Base-by-base conservation (phyloP, 2,888 invertebrate species). In the Aleiodes alternator region DNA sequence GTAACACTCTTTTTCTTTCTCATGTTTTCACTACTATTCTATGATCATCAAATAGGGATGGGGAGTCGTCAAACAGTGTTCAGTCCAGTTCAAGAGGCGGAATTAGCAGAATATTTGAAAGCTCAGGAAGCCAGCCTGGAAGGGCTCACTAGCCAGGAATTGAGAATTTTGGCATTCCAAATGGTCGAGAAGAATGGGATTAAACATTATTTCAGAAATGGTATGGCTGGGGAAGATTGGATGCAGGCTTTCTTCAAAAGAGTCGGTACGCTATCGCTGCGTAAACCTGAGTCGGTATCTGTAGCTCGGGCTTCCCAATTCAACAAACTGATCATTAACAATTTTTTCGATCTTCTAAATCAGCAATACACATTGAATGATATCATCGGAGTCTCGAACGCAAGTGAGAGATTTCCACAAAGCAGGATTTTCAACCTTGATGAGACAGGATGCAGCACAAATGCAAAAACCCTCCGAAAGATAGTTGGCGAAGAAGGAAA, bases 191-290 rank as follows among this genome's bases (percentile, higher is more conserved):
- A 48, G 57, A 80, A 78, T 74, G 66, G 57, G 4, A 73, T 79
- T 14, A 50, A 9, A 14, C 72, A 78, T 64, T 59, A 57, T 16
- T 81, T 79, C 57, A 71, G 75, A 61, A 71, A 75, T 12, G 64
- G 77, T 69, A 74, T 77, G 12, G 81, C 81, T 70, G 79, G 82
- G 14, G 14, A 75, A 38, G 80, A 80, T 55, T 80, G 80, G 79
- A 38, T 80, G 34, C 69, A 70, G n/a, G 76, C 73, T 34, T 82
- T 82, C 72, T 64, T 81, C 29, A 74, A 71, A 14, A 73, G 79
- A 64, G 69, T 81, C 57, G 69, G 78, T 69, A 70, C 55, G 43
- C 14, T 80, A 12, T 66, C 76, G 12, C 14, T 81, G 50, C 57
- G 76, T 29, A 77, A 69, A 34, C 80, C 79, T 57, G 23, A 57